Evolutionary conservation across 2,797 vertebrate species (phyloP).

Genomic region (Sebastes hubbsi): DNA sequence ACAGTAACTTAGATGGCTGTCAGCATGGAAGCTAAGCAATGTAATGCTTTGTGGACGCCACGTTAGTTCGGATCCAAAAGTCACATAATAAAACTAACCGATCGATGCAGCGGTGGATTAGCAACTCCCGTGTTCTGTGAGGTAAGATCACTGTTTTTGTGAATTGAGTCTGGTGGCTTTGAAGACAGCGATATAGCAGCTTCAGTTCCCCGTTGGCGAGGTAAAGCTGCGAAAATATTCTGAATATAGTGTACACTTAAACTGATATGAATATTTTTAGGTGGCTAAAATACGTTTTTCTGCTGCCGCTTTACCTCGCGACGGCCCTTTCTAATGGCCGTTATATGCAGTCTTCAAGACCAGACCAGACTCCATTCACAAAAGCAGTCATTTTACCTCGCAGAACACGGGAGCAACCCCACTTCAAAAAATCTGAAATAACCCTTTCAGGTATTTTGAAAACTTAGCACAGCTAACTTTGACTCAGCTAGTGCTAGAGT

Average conservation of each 20-base stretch:
- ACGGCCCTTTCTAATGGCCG: no score
- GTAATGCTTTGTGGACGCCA: no score
- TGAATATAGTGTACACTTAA: background rate
- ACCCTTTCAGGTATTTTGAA: no score
- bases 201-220: background rate
- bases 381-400: background rate
- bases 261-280: no score
- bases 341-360: background rate
- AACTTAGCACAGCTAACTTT: no score
- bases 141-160: background rate
- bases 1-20: background rate
- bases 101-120: background rate
- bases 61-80: background rate
- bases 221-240: background rate
- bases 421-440: no score
- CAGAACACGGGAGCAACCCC: no score
- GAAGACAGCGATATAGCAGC: rapidly evolving
- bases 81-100: background rate
- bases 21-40: background rate
- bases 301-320: no score
- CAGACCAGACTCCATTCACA: background rate
- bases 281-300: no score
- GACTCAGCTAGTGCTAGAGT: no score
- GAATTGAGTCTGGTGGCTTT: background rate
- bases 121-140: background rate